Percentiles rank a stretch among this genome's conserved stretches.
phyloP scores from a whole-genome alignment of 1,140 invertebrate species.

The Caenorhabditis briggsae region DNA sequence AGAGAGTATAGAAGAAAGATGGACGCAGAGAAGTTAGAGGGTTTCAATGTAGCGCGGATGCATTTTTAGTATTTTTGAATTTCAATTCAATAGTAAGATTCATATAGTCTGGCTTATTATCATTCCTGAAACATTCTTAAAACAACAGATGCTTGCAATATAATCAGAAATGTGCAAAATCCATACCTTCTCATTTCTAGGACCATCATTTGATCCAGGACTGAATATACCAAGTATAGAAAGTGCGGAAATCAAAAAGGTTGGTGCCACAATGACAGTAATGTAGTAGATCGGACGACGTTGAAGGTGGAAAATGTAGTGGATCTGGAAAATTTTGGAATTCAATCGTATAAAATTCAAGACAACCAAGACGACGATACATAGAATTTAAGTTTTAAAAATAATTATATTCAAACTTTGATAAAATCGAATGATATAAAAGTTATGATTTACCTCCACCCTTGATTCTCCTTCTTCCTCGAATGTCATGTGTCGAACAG shows the following conservation, averaged over 20 bases:
- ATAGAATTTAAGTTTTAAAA: neutral
- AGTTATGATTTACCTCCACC: slow-evolving; percentile 54
- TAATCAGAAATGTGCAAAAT: neutral
- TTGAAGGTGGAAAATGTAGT: slow-evolving; percentile 71
- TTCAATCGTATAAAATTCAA: no score
- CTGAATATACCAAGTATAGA: slow-evolving; percentile 72
- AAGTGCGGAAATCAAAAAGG: slow-evolving; percentile 70
- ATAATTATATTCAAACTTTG: no score
- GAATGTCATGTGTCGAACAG: slow-evolving; percentile 73
- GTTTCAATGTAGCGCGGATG: neutral
- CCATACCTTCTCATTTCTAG: slow-evolving; percentile 71
- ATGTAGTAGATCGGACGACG: slow-evolving; percentile 73
- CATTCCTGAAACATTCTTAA: neutral
- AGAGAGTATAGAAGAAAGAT: slow-evolving; percentile 7
- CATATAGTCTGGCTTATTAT: neutral
- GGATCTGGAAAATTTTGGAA: slow-evolving; percentile 55
- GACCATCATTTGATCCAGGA: slow-evolving; percentile 68
- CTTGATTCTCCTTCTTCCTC: slow-evolving; percentile 68
- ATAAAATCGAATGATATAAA: no score
- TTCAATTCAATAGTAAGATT: neutral
- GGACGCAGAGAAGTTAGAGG: slow-evolving; percentile 13
- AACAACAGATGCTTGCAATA: no score
- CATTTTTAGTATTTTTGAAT: neutral
- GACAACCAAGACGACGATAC: neutral
- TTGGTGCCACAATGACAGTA: slow-evolving; percentile 71